Base-by-base conservation (phyloP, 2,797 vertebrate species). In the Halcyon smyrnensis region DNA sequence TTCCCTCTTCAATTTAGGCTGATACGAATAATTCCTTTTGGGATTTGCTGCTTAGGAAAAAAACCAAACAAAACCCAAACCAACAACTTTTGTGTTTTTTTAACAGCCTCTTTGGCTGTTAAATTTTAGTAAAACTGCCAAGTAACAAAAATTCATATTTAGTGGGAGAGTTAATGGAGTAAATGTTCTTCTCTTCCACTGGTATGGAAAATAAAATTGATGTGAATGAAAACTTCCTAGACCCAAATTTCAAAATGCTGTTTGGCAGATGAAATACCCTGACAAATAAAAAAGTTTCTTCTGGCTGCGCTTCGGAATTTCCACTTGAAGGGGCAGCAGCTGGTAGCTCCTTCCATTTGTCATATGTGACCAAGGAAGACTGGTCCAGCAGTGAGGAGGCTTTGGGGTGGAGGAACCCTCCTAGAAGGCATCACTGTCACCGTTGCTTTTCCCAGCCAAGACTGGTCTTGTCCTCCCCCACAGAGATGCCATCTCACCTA, bases 191-290 rank as follows among this genome's bases (percentile, higher is more conserved):
- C 32, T 68, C 8, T 87, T 45, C 16, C 6, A 8, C 21, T 15
- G 24, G 1, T 15, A 11, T 7, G 23, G 73, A 74, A 59, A n/a
- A 28, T 11, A 12, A 69, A 87, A 76, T 4, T 16, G 15, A 39
- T 37, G 8, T 2, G 11, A 82, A 19, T 4, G 2, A 70, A 51
- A 83, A 37, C 0, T 63, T 91, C n/a, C 63, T 10, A 7, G 10
- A 69, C 7, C 43, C n/a, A 30, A 21, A 13, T 87, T 82, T 39
- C 8, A 39, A 45, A 37, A 32, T 16, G 2, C 16, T 8, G 9
- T 3, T 41, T 6, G 30, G 18, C 0, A 0, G 36, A 12, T 59
- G 24, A 84, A 87, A n/a, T 37, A 41, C 12, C 23, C 30, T 16
- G 24, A 28, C 36, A 75, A 76, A 43, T 9, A 28, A 71, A 75